Evolutionary conservation across 2,797 vertebrate genomes (phyloP).

Genomic region (Picus viridis): DNA sequence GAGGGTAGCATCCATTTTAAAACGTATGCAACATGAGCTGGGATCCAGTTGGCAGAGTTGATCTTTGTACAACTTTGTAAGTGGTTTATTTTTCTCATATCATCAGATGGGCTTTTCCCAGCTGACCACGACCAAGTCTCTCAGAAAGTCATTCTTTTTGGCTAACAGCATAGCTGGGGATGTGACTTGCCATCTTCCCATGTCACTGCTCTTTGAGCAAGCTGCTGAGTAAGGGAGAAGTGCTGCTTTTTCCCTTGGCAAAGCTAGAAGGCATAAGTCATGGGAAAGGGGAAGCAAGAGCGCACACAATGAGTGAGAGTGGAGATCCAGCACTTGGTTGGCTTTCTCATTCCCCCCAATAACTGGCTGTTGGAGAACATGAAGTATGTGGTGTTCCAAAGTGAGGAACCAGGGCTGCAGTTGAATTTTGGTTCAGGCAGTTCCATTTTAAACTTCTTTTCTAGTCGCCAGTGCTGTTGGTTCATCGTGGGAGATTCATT

Average conservation of each 20-base stretch:
- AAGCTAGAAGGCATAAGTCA: neutral
- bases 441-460: neutral
- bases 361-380: neutral
- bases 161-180: neutral
- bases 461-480: neutral
- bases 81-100: neutral
- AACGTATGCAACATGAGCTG: neutral
- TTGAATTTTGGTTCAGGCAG: neutral
- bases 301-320: fast-evolving
- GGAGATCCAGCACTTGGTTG: neutral
- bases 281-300: neutral
- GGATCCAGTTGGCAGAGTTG: neutral
- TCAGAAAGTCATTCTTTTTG: neutral
- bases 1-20: neutral
- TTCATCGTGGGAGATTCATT: neutral
- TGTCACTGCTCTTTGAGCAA: neutral
- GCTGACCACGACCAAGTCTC: neutral
- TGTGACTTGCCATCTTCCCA: neutral
- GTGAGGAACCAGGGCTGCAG: neutral
- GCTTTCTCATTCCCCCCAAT: neutral
- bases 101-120: neutral
- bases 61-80: neutral
- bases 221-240: neutral
- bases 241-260: neutral
- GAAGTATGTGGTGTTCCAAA: neutral